These are phyloP conservation scores for Gallinago solitaria DNA, from an alignment of 2,797 vertebrate species.

Conservation along the genomic window DNA sequence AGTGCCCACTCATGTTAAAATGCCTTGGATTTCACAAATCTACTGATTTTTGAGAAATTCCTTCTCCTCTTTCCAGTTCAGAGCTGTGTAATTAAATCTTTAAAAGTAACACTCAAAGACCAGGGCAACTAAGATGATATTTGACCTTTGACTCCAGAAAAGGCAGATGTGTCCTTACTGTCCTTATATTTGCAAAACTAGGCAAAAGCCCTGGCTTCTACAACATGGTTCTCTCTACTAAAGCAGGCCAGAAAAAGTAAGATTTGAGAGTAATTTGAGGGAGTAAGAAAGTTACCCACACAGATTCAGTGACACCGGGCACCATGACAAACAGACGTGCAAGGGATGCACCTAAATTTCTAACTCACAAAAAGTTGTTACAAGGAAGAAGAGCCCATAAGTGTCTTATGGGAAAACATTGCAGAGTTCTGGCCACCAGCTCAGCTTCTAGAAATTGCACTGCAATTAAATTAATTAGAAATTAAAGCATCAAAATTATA, in stretches of 20 bases:
- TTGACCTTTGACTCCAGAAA: background rate
- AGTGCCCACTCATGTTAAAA: background rate
- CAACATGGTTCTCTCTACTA: background rate
- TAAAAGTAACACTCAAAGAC: background rate
- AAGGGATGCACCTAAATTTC: background rate
- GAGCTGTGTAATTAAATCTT: background rate
- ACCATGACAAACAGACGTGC: background rate
- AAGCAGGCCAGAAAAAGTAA: background rate
- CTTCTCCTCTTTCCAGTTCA: background rate
- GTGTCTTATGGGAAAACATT: background rate
- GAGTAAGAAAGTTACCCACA: background rate
- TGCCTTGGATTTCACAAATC: background rate
- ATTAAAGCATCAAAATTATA: background rate
- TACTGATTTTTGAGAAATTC: background rate
- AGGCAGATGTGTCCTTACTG: background rate
- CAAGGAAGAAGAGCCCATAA: rapidly evolving
- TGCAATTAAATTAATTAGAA: background rate
- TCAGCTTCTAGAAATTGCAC: background rate
- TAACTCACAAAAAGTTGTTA: background rate
- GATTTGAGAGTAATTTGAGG: background rate
- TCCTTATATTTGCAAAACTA: background rate
- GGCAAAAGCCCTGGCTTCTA: background rate
- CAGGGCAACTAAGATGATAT: background rate
- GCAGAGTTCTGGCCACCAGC: background rate
- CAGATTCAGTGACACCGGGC: background rate